Evolutionary conservation across 2,797 vertebrate species (phyloP).

Genomic region (Oreortyx pictus): DNA sequence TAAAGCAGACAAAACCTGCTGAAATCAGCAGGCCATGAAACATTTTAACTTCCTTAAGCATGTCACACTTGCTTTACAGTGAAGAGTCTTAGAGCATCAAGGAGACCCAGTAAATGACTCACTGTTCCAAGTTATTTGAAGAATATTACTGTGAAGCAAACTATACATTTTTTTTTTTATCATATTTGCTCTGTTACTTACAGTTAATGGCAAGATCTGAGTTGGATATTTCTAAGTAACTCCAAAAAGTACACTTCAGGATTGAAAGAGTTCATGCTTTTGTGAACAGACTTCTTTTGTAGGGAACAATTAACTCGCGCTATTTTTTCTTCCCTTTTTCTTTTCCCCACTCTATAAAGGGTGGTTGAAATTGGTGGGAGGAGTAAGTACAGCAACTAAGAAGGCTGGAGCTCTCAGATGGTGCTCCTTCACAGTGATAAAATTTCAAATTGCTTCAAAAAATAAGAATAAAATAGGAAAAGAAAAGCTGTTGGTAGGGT

Average conservation of each 20-base stretch:
- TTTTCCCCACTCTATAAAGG: not conserved
- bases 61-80: not conserved
- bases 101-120: not conserved
- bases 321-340: not conserved
- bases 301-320: not conserved
- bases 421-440: not conserved
- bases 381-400: not conserved
- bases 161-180: not conserved
- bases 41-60: not conserved
- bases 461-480: not conserved
- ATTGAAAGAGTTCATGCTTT: not conserved
- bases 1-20: not conserved
- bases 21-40: not conserved
- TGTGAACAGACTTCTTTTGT: not conserved
- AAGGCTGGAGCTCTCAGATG: not conserved
- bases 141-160: not conserved
- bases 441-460: slow-evolving; percentile 18
- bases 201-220: not conserved
- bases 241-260: not conserved
- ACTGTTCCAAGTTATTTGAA: not conserved
- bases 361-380: not conserved
- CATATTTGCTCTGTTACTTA: not conserved
- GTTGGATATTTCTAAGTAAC: not conserved
- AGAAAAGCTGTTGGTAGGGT: not conserved
- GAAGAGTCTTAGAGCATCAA: not conserved